Conservation (phyloP, 2,888 invertebrate genomes). For the Drosophila suboccidentalis region DNA sequence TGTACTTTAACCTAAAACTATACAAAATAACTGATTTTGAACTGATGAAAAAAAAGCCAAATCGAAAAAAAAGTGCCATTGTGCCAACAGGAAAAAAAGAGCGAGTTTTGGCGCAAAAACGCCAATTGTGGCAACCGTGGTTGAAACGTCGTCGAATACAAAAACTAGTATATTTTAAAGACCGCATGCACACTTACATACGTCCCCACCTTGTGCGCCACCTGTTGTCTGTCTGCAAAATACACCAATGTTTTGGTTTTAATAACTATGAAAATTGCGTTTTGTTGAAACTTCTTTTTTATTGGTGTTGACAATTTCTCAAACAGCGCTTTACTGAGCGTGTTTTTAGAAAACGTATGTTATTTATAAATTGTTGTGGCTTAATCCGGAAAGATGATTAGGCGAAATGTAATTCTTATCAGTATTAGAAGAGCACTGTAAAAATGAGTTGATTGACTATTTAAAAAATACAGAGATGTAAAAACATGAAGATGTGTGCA, state of each 20-base stretch:
- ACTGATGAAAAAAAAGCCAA: no score
- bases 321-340: constrained; percentile 38
- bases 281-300: not conserved
- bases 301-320: constrained; percentile 36
- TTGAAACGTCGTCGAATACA: not conserved
- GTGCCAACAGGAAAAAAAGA: no score
- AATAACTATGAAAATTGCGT: not conserved
- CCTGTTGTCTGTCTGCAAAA: not conserved
- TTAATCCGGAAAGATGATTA: constrained; percentile 43
- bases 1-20: no score
- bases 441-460: constrained; percentile 14
- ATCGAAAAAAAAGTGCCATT: no score
- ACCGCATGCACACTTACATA: constrained; percentile 33
- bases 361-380: constrained; percentile 69
- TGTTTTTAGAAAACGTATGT: constrained; percentile 42
- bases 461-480: not conserved
- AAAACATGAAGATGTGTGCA: no score
- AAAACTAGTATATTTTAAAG: constrained; percentile 13
- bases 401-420: constrained; percentile 36
- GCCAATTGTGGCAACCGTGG: no score
- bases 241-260: not conserved
- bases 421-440: not conserved
- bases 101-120: no score
- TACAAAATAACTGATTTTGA: no score
- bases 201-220: not conserved